Base-by-base conservation (phyloP, 2,888 invertebrate genomes). In the Alloscopus bannaensis region DNA sequence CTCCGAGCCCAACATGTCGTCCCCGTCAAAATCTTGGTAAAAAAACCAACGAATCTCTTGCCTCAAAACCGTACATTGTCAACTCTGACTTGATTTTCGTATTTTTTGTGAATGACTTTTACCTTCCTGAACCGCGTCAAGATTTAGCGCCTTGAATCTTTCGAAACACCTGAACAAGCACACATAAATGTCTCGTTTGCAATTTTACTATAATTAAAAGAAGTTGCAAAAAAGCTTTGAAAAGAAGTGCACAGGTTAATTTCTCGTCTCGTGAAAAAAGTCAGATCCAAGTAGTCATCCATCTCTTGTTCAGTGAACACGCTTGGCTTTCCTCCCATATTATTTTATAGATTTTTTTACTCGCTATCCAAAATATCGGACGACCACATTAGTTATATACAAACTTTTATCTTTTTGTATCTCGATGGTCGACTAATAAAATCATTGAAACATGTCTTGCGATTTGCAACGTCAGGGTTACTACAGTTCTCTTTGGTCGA, bases 271-370 rank as follows among this genome's bases (percentile, higher is more conserved):
- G 95, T 95, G 88, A 73, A 97, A 96, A 89, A 97, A 26, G 96
- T 97, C 83, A 97, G 91, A 89, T 97, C 97, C 95, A 96, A 89
- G 88, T 96, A 96, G 89, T 96, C 96, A 89, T 95, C 94, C 22
- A 22, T 90, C 89, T 96, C 96, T 88, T 95, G 94, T 86, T 95
- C 95, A 1, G 93, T 93, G 88, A 96, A 95, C 87, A 94, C 94
- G 18, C 69, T 69, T 57, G 57, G 69, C 59, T 69, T 69, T 42
- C 26, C 42, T n/a, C 69, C 69, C 69, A 69, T 69, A n/a, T n/a
- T n/a, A n/a, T n/a, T n/a, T n/a, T n/a, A n/a, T n/a, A n/a, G n/a
- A n/a, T n/a, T n/a, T n/a, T n/a, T n/a, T n/a, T n/a, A n/a, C n/a
- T n/a, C n/a, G n/a, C n/a, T n/a, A n/a, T n/a, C n/a, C n/a, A n/a